These are phyloP conservation scores for Porites evermanni DNA, from an alignment of 92 coral and sea anemone species.

Conservation along the genomic window DNA sequence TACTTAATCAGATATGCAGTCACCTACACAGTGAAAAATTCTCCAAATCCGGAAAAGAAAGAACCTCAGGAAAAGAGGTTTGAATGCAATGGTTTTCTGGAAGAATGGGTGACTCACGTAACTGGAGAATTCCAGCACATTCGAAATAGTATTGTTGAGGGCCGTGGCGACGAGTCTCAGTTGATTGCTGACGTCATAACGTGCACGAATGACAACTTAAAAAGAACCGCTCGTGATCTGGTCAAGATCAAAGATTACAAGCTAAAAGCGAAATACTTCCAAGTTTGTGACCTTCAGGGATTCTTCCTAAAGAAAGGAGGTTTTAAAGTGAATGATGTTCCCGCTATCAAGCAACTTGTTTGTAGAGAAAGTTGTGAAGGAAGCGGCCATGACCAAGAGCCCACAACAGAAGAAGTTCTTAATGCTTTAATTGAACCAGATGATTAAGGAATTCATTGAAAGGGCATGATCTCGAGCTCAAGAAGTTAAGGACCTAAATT, in stretches of 20 bases:
- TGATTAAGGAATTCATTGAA: no score
- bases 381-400: no score
- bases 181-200: constrained; percentile 12
- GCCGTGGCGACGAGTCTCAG: neutral
- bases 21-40: constrained; percentile 26
- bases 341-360: constrained; percentile 1
- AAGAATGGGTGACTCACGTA: constrained; percentile 18
- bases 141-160: constrained; percentile 24
- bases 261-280: constrained; percentile 26
- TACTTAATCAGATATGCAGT: neutral
- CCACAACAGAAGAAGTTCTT: no score
- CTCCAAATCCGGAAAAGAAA: neutral
- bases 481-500: no score
- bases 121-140: constrained; percentile 39
- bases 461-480: no score
- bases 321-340: constrained; percentile 43
- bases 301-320: constrained; percentile 52
- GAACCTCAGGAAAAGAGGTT: neutral
- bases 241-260: neutral
- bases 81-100: constrained; percentile 54
- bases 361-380: neutral
- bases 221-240: no score
- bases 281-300: constrained; percentile 61
- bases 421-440: no score
- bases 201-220: neutral